These are phyloP conservation scores for Microtus montanus DNA, from an alignment of 2,113 vertebrate genomes.

Conservation along the genomic window DNA sequence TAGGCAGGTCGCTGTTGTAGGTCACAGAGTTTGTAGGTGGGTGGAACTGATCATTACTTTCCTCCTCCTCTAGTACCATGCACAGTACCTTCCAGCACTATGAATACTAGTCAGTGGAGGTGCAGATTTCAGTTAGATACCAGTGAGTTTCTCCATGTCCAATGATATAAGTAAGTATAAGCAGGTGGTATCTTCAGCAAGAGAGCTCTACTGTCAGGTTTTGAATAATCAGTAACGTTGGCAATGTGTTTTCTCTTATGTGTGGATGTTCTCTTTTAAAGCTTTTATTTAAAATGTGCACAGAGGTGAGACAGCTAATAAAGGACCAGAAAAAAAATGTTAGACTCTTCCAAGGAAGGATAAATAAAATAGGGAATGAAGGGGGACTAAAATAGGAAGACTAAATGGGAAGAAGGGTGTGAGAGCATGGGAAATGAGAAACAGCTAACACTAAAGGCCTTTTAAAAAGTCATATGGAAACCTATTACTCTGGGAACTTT, in stretches of 20 bases:
- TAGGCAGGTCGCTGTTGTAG: background rate
- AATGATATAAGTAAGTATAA: background rate
- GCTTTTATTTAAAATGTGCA: background rate
- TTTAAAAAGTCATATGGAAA: background rate
- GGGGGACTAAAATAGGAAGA: background rate
- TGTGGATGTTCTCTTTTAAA: background rate
- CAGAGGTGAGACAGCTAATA: background rate
- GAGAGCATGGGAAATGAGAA: background rate
- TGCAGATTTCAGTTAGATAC: background rate
- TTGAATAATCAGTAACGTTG: background rate
- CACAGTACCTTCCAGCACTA: too few relatives aligned
- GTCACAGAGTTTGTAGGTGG: background rate
- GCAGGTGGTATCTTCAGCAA: background rate
- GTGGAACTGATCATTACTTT: background rate
- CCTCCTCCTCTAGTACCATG: background rate
- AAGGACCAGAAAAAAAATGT: background rate
- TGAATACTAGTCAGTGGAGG: background rate
- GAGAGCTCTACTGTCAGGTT: background rate
- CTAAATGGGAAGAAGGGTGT: background rate
- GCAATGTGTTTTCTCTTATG: background rate
- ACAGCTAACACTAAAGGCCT: background rate
- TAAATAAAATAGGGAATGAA: background rate
- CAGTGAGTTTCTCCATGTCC: background rate
- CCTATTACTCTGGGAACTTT: background rate
- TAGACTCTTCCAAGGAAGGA: background rate